Base-by-base conservation (phyloP, 1,140 invertebrate genomes). In the Andricus grossulariae region DNA sequence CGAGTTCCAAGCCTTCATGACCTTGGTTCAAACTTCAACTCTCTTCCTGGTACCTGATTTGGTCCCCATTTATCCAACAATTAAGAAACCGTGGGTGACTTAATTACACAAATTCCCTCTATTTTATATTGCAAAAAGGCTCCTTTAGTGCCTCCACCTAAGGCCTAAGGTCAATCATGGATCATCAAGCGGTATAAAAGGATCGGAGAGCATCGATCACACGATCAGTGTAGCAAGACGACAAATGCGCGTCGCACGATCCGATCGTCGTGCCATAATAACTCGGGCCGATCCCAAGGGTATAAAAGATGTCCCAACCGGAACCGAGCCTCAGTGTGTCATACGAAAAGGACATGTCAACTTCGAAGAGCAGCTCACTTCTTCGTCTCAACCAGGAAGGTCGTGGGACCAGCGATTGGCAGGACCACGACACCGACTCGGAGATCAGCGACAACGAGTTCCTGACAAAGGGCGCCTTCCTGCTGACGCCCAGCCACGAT, bases 401-500 rank as follows among this genome's bases (percentile, higher is more conserved):
- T 11, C 81, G 85, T 2, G 71, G 74, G 16, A 75, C 79, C 25
- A 76, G 50, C 50, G 85, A 88, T 16, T 88, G 87, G 87, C 87
- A 82, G 82, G 89, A 91, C 75, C 88, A 87, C 66, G 90, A 90
- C 73, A 88, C 83, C 66, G 89, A 90, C 78, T 90, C 87, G 32
- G 89, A 90, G 75, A 85, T 90, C 72, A 88, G 87, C 82, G 89
- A 90, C 74, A 86, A 83, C 79, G 89, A 90, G 77, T 91, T 93
- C 74, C 85, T 92, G 32, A 91, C 92, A n/a, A 92, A 92, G 79
- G 94, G 94, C 54, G 95, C 96, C n/a, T 97, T 97, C 89, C 93
- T 97, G 57, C 91, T 97, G 75, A 97, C 96, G 57, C 96, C 96
- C 32, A 96, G 95, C 73, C 95, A 96, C 89, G 96, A 96, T 84